Evolutionary conservation across 2,797 vertebrate genomes (phyloP).

Genomic region (Tragopan temminckii): DNA sequence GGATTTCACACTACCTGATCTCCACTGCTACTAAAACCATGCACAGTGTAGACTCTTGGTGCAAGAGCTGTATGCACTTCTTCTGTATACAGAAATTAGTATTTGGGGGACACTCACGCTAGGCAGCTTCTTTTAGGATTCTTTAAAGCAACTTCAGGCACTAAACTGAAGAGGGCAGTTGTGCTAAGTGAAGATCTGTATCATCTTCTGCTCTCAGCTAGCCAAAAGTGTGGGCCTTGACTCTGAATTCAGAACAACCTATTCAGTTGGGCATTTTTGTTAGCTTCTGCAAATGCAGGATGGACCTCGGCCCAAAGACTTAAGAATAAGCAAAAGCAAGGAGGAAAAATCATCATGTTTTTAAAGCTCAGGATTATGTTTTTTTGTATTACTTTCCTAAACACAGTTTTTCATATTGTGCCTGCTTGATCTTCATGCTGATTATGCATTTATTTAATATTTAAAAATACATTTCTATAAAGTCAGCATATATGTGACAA

Average conservation of each 20-base stretch:
- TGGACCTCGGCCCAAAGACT: not conserved
- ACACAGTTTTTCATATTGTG: not conserved
- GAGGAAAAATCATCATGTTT: not conserved
- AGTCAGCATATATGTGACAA: not conserved
- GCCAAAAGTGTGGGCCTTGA: not conserved
- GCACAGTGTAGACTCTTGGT: not conserved
- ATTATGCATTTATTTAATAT: not conserved
- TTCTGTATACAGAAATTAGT: not conserved
- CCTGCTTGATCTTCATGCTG: not conserved
- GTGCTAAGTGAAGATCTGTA: not conserved
- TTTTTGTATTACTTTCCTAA: not conserved
- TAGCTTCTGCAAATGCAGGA: not conserved
- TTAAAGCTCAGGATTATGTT: not conserved
- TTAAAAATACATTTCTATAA: not conserved
- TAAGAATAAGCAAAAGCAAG: not conserved
- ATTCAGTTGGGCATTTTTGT: not conserved
- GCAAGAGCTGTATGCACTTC: not conserved
- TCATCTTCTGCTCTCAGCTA: not conserved
- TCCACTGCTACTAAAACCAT: not conserved
- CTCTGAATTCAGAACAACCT: not conserved
- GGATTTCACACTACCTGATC: not conserved
- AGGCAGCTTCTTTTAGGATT: not conserved
- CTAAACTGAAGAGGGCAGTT: not conserved
- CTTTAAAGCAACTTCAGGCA: not conserved
- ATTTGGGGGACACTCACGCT: fast-evolving